phyloP scores from a whole-genome alignment of 2,113 vertebrate species.

The Anarhynchus alexandrinus region DNA sequence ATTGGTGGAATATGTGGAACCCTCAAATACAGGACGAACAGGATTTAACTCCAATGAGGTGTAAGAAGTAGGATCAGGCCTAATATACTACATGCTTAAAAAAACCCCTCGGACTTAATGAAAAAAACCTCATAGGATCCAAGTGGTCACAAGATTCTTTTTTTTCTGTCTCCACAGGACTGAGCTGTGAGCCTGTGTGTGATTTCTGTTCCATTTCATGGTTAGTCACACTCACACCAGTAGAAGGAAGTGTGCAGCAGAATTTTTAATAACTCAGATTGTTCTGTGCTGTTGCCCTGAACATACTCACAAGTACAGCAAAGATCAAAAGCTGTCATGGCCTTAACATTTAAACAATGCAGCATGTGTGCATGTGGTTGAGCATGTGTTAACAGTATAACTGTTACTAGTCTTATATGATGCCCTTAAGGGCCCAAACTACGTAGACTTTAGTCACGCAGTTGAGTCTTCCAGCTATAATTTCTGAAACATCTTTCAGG shows the following conservation, averaged over 20 bases:
- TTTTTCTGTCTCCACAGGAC: not conserved
- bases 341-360: not conserved
- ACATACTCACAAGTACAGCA: not conserved
- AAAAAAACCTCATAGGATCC: not conserved
- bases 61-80: not conserved
- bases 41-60: not conserved
- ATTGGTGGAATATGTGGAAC: not conserved
- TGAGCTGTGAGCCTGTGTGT: not conserved
- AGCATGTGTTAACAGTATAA: not conserved
- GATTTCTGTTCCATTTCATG: not conserved
- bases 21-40: not conserved
- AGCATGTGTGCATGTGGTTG: not conserved
- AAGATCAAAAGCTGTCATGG: not conserved
- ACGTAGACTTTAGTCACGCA: not conserved
- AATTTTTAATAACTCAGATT: not conserved
- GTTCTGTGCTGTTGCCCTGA: not conserved
- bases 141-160: not conserved
- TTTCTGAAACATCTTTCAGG: not conserved
- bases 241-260: not conserved
- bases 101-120: rapidly evolving
- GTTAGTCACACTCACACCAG: not conserved
- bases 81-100: not conserved
- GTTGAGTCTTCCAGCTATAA: not conserved
- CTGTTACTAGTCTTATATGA: not conserved
- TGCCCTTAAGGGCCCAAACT: not conserved